Base-by-base conservation (phyloP, 2,113 vertebrate genomes). In the Vidua macroura region DNA sequence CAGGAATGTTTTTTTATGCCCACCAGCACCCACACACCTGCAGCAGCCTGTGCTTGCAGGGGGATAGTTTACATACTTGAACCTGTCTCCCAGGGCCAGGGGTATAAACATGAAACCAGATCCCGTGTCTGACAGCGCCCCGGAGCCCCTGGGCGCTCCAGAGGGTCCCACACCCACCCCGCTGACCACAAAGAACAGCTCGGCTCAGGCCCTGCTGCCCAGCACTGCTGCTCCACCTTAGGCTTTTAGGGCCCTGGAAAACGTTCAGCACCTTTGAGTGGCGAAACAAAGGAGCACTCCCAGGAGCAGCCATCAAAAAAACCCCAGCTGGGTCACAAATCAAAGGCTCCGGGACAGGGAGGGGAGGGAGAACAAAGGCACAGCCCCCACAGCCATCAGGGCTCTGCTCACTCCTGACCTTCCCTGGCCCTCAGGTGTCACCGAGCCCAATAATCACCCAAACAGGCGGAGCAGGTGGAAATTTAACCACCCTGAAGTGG, bases 11-110 rank as follows among this genome's bases (percentile, higher is more conserved):
- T 83, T 96, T 67, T 28, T 89, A 91, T 96, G 97, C 95, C 96
- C 97, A 95, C 91, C 31, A 96, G 96, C 94, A 92, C 95, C 97
- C 94, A 93, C 97, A 98, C 97, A 98, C 98, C 98, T 98, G 98
- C 96, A 95, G 96, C 83, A 91, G 96, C 92, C 69, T 21, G 93
- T 8, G 95, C 95, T 95, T 5, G 82, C 92, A 93, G 96, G 62
- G 53, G 24, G 97, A 98, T 97, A 96, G 87, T 98, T 98, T 93
- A 98, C 98, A 98, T 98, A 98, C 98, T 98, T 98, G 96, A 98
- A 97, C 96, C 95, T 97, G 97, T 95, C 96, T 97, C 97, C 90
- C 96, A 97, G 97, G 97, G 97, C 95, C 91, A 23, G 95, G 92
- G 97, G 74, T 95, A 75, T 96, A 97, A 98, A 98, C 97, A 97